Evolutionary conservation across 2,888 invertebrate species (phyloP).

Genomic region (Tanypteryx hageni): DNA sequence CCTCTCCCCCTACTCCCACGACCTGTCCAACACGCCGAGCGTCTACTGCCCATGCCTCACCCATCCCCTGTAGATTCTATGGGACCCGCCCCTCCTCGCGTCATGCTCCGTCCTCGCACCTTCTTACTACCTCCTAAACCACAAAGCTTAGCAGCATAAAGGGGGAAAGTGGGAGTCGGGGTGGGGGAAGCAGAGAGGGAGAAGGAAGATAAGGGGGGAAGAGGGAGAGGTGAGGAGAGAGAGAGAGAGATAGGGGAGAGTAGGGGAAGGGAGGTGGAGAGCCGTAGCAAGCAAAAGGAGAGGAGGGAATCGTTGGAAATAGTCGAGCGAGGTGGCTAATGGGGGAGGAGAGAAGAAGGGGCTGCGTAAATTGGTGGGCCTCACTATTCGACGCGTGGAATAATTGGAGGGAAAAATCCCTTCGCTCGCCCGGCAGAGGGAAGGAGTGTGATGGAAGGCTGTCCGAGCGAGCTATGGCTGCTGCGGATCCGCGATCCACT

Average conservation of each 20-base stretch:
- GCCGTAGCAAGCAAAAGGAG: background rate
- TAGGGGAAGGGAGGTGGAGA: background rate
- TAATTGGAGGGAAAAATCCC: conserved; percentile 61
- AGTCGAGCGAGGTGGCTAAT: background rate
- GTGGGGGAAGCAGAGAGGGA: no score
- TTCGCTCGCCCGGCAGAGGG: background rate
- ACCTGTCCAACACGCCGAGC: no score
- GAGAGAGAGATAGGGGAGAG: background rate
- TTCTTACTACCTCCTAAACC: no score
- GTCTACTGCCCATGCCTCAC: no score
- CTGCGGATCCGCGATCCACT: conserved; percentile 42
- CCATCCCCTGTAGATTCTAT: no score
- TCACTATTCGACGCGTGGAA: conserved; percentile 58
- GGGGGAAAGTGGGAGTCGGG: no score
- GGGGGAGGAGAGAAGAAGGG: background rate
- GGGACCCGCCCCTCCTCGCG: no score
- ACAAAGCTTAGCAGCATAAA: no score
- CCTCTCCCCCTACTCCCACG: no score
- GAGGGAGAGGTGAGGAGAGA: background rate
- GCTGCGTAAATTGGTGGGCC: conserved; percentile 35
- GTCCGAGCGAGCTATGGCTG: background rate
- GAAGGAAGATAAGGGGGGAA: background rate
- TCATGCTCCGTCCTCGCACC: no score
- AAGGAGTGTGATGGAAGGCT: conserved; percentile 63
- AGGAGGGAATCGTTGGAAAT: background rate